A percentile compares a stretch with the other conserved stretches of the same genome.
Evolutionary conservation across 2,888 invertebrate species (phyloP).

Genomic region (Smittia aterrima): DNA sequence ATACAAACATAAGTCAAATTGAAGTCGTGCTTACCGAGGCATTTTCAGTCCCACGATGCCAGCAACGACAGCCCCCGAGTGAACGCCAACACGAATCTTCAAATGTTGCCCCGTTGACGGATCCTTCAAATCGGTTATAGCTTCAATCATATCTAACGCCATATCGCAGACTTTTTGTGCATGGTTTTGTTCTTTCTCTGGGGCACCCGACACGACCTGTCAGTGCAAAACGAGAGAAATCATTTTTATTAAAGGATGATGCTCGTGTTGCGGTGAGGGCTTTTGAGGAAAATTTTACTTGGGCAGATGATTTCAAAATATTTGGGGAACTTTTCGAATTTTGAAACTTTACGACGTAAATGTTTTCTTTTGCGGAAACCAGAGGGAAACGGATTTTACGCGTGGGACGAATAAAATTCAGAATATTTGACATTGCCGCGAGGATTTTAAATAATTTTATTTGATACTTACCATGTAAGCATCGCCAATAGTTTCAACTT

Average conservation of each 20-base stretch:
- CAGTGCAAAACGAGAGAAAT: background rate
- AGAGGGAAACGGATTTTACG: too few species aligned
- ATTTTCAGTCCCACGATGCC: conserved; percentile 93
- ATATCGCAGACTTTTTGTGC: conserved; percentile 91
- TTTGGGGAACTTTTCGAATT: too few species aligned
- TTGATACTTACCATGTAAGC: conserved; percentile 31
- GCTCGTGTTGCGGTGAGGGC: too few species aligned
- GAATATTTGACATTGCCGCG: too few species aligned
- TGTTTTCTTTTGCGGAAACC: too few species aligned
- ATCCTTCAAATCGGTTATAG: conserved; percentile 86
- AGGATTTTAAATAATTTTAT: too few species aligned
- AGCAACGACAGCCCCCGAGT: conserved; percentile 88
- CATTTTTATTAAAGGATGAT: too few species aligned
- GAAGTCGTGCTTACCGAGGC: conserved; percentile 60
- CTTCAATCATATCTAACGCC: conserved; percentile 95
- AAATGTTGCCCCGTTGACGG: conserved; percentile 85
- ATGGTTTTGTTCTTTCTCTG: conserved; percentile 84
- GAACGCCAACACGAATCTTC: conserved; percentile 81
- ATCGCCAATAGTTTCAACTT: conserved; percentile 60
- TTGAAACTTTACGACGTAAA: too few species aligned
- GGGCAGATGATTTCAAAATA: too few species aligned
- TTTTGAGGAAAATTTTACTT: too few species aligned
- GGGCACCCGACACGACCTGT: conserved; percentile 97
- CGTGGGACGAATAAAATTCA: too few species aligned
- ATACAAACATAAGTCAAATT: background rate